phyloP scores from a whole-genome alignment of 2,113 vertebrate genomes.

The Ornithorhynchus anatinus region DNA sequence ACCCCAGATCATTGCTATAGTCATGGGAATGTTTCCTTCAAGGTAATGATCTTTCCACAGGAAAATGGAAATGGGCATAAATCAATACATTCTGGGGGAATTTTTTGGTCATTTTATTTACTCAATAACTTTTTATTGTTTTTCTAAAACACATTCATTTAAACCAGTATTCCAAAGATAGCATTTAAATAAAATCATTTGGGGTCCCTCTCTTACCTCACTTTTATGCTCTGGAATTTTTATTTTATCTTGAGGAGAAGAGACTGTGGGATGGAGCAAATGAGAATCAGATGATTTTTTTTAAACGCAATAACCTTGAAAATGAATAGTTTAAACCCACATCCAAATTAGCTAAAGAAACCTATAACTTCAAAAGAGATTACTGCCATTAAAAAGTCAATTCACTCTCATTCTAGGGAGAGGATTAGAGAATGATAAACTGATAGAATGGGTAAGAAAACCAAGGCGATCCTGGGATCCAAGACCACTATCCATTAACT shows the following conservation, averaged over 20 bases:
- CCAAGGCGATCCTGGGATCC: background rate
- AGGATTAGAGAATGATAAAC: background rate
- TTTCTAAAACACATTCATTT: background rate
- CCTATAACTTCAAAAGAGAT: background rate
- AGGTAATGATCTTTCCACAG: slow-evolving; percentile 45
- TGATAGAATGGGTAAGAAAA: background rate
- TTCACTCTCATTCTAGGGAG: background rate
- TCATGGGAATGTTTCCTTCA: slow-evolving; percentile 46
- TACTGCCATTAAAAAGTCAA: background rate
- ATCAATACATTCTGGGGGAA: slow-evolving; percentile 49
- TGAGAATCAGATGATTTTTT: background rate
- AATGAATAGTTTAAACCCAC: slow-evolving; percentile 1
- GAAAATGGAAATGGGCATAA: slow-evolving; percentile 55
- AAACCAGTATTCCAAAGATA: slow-evolving; percentile 18
- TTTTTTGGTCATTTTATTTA: slow-evolving; percentile 45
- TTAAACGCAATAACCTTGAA: background rate
- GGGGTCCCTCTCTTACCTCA: too few relatives aligned
- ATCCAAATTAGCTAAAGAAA: background rate
- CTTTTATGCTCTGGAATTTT: slow-evolving; percentile 8
- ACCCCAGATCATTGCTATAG: slow-evolving; percentile 17
- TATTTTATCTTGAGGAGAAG: slow-evolving; percentile 16
- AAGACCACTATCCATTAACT: too few relatives aligned
- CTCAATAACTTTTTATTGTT: background rate
- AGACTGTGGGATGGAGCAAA: background rate
- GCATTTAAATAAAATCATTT: slow-evolving; percentile 38